Evolutionary conservation across 1,140 invertebrate species (phyloP).

Genomic region (Drosophila mojavensis): DNA sequence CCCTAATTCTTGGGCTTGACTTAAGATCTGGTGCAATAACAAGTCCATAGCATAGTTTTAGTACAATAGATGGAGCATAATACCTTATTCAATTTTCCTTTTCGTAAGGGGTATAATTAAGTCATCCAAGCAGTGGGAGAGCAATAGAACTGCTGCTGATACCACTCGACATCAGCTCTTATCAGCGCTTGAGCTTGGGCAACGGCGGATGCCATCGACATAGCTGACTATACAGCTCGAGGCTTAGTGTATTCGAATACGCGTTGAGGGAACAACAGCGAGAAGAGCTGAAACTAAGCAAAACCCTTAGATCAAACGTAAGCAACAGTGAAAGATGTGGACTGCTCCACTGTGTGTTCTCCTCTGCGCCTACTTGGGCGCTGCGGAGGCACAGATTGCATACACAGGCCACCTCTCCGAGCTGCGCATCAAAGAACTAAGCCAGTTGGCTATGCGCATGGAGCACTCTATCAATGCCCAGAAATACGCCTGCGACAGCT

Average conservation of each 20-base stretch:
- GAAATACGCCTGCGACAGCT: conserved; percentile 74
- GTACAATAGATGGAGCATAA: background rate
- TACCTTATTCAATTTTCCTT: background rate
- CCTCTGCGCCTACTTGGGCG: conserved; percentile 11
- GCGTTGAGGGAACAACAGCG: conserved; percentile 15
- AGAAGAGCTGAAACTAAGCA: background rate
- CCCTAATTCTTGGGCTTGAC: no score
- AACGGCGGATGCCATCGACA: conserved; percentile 29
- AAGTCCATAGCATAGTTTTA: no score
- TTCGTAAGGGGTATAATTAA: conserved; percentile 23
- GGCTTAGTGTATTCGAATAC: conserved; percentile 40
- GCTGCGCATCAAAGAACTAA: conserved; percentile 67
- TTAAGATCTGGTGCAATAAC: no score
- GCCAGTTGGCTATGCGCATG: conserved; percentile 54
- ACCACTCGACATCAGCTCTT: conserved; percentile 47
- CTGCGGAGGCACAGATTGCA: conserved; percentile 42
- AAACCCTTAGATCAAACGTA: background rate
- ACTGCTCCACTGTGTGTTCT: conserved; percentile 14
- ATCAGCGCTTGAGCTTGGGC: conserved; percentile 47
- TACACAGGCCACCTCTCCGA: conserved; percentile 64
- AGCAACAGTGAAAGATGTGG: conserved; percentile 15
- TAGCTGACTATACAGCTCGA: conserved; percentile 12
- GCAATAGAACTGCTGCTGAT: conserved; percentile 55
- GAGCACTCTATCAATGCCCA: conserved; percentile 65
- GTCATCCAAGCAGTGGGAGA: conserved; percentile 46